Evolutionary conservation across 2,888 invertebrate species (phyloP), one percentile per base, ranked within the genome.

Genomic region (Camptogramma bilineatum): DNA sequence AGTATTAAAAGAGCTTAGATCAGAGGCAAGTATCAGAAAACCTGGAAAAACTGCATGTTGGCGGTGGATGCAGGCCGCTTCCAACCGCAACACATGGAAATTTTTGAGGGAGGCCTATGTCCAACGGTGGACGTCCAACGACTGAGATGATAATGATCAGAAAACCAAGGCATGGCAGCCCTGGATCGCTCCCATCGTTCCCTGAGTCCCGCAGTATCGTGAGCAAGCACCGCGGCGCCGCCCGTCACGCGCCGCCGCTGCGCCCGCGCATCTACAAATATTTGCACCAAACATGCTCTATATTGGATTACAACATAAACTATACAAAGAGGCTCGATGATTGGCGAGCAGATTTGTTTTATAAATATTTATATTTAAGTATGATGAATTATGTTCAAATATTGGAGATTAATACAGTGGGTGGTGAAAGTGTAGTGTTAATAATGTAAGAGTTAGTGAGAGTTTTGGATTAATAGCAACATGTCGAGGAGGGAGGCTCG

Each of bases 401-500:
- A 34, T 51, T 61, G 21, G 48, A 55, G 46, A 59, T 58, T 17
- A 39, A 52, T 52, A 10, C 8, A 39, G 42, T 64, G 53, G 31
- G 47, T 34, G 52, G 53, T 60, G 62, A 46, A 44, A n/a, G 39
- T 56, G 52, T 59, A 44, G 52, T 42, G 34, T 39, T 13, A 13
- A 39, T 39, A 13, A 16, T 39, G 62, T 44, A n/a, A n/a, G n/a
- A n/a, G 18, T 42, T 28, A 19, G 47, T 60, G 46, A 31, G 52
- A 9, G 52, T 34, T 19, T 21, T 17, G 46, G 10, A 17, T 19
- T 28, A 52, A 59, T 21, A n/a, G 28, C 18, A 55, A 8, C 47
- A 92, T 91, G 91, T 90, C 91, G 1, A 84, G 91, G 0, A 75
- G 89, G 8, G 90, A 88, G 61, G 73, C 64, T 3, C 81, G 85